phyloP scores from a whole-genome alignment of 2,113 vertebrate genomes.

The Callocephalon fimbriatum region DNA sequence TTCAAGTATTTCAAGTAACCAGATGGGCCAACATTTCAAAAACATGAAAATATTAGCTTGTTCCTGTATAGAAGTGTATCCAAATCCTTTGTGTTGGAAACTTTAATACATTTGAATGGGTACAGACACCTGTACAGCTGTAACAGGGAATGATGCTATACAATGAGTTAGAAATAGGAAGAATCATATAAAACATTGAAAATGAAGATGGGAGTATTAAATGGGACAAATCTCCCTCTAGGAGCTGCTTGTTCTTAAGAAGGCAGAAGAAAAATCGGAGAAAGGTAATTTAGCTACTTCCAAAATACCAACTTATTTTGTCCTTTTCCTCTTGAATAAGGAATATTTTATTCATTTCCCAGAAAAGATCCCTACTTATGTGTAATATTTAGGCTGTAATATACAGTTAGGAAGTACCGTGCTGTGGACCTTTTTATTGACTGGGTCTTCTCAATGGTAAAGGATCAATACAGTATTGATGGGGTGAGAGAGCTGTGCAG shows the following conservation, averaged over 20 bases:
- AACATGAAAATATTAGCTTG: background rate
- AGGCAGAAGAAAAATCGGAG: background rate
- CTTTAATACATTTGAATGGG: background rate
- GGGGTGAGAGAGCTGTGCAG: background rate
- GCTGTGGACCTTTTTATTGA: background rate
- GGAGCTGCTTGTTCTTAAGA: background rate
- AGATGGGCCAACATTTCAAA: background rate
- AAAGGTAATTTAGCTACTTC: background rate
- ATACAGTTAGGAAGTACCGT: background rate
- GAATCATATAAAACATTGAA: background rate
- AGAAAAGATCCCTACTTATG: background rate
- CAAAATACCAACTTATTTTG: background rate
- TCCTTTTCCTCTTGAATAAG: background rate
- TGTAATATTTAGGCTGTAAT: background rate
- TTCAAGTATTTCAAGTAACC: background rate
- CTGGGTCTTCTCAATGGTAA: background rate
- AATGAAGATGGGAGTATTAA: background rate
- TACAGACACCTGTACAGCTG: background rate
- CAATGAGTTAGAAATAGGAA: background rate
- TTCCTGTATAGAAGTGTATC: background rate
- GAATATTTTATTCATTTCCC: background rate
- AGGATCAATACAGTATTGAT: background rate
- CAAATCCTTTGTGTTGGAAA: background rate
- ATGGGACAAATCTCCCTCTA: background rate
- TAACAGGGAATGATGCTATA: background rate